Conservation (phyloP, 2,888 invertebrate species). For the Papilio elwesi region DNA sequence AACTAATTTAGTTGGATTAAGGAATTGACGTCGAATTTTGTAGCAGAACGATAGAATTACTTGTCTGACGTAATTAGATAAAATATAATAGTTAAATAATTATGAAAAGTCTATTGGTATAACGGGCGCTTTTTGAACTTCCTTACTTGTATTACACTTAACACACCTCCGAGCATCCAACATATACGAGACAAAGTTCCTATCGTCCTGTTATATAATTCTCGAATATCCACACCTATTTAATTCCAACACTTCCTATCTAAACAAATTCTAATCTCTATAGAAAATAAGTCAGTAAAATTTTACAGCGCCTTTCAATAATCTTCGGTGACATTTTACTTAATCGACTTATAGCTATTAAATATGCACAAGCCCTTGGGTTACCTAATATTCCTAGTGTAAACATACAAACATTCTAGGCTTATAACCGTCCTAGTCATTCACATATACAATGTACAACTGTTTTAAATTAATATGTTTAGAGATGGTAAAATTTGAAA, state of each 20-base stretch:
- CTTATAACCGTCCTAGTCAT: background rate
- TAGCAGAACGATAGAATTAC: conserved; percentile 6
- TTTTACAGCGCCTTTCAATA: background rate
- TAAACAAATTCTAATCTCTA: background rate
- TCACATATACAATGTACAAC: background rate
- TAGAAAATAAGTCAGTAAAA: no score
- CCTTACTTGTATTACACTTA: no score
- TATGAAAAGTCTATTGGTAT: background rate
- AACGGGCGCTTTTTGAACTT: no score
- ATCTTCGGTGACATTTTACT: background rate
- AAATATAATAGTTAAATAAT: background rate
- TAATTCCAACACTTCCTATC: no score
- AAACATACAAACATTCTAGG: background rate
- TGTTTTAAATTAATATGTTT: background rate
- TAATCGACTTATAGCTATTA: background rate
- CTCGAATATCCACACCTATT: no score
- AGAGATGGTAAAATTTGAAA: background rate
- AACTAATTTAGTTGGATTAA: conserved; percentile 34
- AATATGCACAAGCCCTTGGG: background rate
- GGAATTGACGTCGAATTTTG: conserved; percentile 30
- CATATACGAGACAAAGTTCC: no score
- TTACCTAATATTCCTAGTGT: background rate
- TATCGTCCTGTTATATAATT: no score
- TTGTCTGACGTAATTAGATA: background rate
- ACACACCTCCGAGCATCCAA: no score